phyloP scores from a whole-genome alignment of 2,113 vertebrate species.

The Brachypodius melanocephalos region DNA sequence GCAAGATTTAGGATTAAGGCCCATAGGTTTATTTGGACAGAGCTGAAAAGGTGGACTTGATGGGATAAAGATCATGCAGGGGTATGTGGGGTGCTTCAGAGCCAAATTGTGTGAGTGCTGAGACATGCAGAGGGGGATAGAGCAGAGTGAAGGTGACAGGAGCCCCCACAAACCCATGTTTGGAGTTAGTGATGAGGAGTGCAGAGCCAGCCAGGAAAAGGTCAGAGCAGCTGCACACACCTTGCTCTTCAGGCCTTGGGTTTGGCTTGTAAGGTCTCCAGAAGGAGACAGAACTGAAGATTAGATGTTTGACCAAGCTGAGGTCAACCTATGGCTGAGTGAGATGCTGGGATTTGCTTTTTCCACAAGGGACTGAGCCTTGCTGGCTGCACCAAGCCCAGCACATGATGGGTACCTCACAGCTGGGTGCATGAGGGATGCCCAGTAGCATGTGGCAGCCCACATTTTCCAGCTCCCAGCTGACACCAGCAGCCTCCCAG shows the following conservation, averaged over 20 bases:
- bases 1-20: neutral
- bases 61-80: neutral
- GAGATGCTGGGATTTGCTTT: neutral
- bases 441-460: neutral
- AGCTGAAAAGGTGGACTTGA: neutral
- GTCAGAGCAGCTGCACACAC: rapidly evolving
- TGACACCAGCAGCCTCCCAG: neutral
- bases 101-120: neutral
- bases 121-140: neutral
- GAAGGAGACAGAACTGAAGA: neutral
- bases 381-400: neutral
- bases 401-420: neutral
- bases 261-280: neutral
- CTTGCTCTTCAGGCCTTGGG: neutral
- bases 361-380: neutral
- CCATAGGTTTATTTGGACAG: neutral
- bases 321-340: neutral
- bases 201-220: neutral
- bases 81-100: neutral
- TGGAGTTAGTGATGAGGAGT: neutral
- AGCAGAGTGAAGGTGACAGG: neutral
- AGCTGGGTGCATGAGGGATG: neutral
- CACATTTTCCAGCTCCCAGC: neutral
- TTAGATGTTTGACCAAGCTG: neutral
- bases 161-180: neutral